Evolutionary conservation across 2,797 vertebrate genomes (phyloP), one percentile per base, ranked within the genome.

Genomic region (Cygnus olor): DNA sequence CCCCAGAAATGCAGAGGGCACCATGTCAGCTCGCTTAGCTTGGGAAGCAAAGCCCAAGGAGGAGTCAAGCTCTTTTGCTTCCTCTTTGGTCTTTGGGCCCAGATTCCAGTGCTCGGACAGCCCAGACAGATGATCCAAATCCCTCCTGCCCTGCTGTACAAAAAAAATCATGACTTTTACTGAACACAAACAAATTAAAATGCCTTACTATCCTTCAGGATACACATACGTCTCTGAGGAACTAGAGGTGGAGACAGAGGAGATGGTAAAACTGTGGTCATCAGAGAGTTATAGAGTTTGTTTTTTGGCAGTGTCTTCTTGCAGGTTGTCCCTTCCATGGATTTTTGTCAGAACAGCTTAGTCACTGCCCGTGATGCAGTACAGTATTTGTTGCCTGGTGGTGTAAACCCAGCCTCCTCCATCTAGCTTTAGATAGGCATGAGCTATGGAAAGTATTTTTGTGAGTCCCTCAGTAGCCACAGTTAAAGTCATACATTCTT

Each of bases 381-480:
- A 32, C 27, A 44, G 21, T 40, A 68, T 73, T 86, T 58, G 66
- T n/a, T 69, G 47, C 45, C 54, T 71, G 16, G 28, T 83, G 30
- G 10, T 86, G 44, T 44, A 93, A 92, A 68, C 13, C 21, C 18
- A 34, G 14, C 18, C 42, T 83, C 16, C 38, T 77, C 60, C 36
- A 38, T 80, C 30, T n/a, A 74, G 49, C 47, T 32, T n/a, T 47
- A 61, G 70, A 25, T 2, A 30, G 28, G 3, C 72, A 21, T 63
- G 24, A 77, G 44, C 2, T 1, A 60, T 20, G 27, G n/a, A 36
- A 69, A 68, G 36, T 77, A 25, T n/a, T 88, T 82, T 32, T 80
- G n/a, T 79, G 15, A 16, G 9, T n/a, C 10, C 6, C 7, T 65
- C 0, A 0, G 15, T 49, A 81, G 16, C 13, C 32, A 1, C 38